phyloP scores from a whole-genome alignment of 2,113 vertebrate genomes.

The Mohoua ochrocephala region DNA sequence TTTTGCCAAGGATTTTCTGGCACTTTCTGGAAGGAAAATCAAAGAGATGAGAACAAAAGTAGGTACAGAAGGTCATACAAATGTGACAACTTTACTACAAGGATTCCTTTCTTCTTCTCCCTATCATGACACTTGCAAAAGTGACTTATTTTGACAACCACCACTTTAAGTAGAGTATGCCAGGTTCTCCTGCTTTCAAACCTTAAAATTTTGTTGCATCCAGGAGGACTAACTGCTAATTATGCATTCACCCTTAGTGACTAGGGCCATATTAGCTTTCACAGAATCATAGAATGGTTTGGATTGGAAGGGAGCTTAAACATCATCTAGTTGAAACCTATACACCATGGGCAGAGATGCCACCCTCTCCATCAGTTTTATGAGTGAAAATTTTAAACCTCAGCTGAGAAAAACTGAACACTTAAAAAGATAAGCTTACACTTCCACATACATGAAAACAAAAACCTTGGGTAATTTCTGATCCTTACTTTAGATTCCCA shows the following conservation, averaged over 20 bases:
- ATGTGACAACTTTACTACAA: not conserved
- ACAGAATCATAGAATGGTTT: not conserved
- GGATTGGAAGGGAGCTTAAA: not conserved
- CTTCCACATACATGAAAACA: not conserved
- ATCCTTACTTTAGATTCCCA: not conserved
- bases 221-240: not conserved
- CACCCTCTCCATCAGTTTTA: not conserved
- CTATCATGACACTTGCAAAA: not conserved
- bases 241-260: not conserved
- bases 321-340: not conserved
- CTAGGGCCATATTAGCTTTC: not conserved
- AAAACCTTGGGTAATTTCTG: not conserved
- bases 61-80: not conserved
- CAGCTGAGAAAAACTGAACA: not conserved
- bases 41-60: not conserved
- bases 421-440: not conserved
- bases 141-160: not conserved
- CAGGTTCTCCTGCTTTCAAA: not conserved
- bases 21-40: conserved; percentile 83
- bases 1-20: conserved; percentile 97
- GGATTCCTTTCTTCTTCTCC: not conserved
- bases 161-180: not conserved
- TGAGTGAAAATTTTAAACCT: not conserved
- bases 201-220: not conserved
- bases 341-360: not conserved